These are phyloP conservation scores for Parasteatoda tepidariorum DNA, from an alignment of 1,140 invertebrate genomes.

Conservation along the genomic window DNA sequence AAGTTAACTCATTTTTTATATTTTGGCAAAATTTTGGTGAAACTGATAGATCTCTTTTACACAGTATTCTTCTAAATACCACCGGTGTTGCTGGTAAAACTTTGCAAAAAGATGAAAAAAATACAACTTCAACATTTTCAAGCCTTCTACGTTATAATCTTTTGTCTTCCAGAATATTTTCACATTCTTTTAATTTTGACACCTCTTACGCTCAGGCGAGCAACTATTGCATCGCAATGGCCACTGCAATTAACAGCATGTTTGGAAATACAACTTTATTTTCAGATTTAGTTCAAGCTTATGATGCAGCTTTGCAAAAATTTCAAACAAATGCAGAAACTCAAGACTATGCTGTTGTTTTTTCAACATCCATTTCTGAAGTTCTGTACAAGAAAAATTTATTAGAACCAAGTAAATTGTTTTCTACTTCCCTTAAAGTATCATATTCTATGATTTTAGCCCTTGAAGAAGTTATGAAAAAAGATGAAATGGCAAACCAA, in stretches of 20 bases:
- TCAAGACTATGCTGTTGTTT: slow-evolving; percentile 2
- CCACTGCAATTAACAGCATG: slow-evolving; percentile 1
- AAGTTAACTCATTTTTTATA: slow-evolving; percentile 5
- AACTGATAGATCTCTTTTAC: neutral
- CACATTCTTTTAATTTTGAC: slow-evolving; percentile 11
- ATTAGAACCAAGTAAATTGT: neutral
- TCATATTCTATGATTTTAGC: slow-evolving; percentile 9
- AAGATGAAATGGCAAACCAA: neutral
- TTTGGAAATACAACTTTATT: neutral
- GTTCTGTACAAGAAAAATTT: neutral
- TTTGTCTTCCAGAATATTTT: slow-evolving; percentile 36
- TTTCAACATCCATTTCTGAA: slow-evolving; percentile 8
- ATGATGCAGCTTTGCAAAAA: slow-evolving; percentile 1
- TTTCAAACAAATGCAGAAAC: neutral
- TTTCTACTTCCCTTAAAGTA: slow-evolving; percentile 1
- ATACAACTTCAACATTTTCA: neutral
- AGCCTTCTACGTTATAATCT: slow-evolving; percentile 29
- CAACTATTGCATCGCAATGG: slow-evolving; percentile 1
- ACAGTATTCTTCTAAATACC: neutral
- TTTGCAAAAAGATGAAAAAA: slow-evolving; percentile 12
- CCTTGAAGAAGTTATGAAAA: neutral
- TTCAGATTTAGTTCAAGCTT: slow-evolving; percentile 22
- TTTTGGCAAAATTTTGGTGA: slow-evolving; percentile 34
- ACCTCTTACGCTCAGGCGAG: neutral
- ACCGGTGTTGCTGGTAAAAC: neutral